Evolutionary conservation across 2,113 vertebrate genomes (phyloP), one percentile per base, ranked within the genome.

Genomic region (Upupa epops): DNA sequence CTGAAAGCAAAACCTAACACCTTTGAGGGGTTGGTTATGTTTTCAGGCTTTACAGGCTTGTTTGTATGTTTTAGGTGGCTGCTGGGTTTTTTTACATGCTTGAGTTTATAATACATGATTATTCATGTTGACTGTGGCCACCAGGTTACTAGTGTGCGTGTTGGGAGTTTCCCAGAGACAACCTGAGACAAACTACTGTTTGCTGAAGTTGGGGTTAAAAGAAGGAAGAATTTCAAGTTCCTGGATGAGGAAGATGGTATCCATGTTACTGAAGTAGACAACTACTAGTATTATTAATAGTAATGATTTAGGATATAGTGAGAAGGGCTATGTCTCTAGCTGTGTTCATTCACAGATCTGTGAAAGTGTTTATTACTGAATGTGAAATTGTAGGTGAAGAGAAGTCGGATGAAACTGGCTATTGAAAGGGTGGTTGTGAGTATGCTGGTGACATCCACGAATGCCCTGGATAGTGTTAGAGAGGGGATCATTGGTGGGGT

Each of bases 61-160:
- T 73, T 73, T 31, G 14, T 17, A 5, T 19, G 25, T 36, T 89
- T 64, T 45, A 86, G 49, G 34, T 42, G 45, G 40, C 40, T 37
- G 26, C 22, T 56, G 37, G 1, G 0, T 0, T 4, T 51, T 61
- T 51, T 63, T 17, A n/a, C 12, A 3, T 28, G 17, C 11, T 70
- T 55, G 12, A 24, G 11, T 63, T 71, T 78, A 31, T 32, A 34
- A 40, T 48, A 20, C 28, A 9, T 49, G 40, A 10, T 32, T 73
- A 21, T 17, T 80, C 42, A 15, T n/a, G 17, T 55, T 70, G 37
- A 29, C 24, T 48, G 1, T 48, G 18, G 61, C 31, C 48, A 28
- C 7, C 24, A 28, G 64, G 29, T 86, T 61, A 61, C 16, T 16
- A 20, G 3, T 59, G 42, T 42, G 25, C 4, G 8, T 29, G 29